Conservation (phyloP, 2,797 vertebrate species). For the Discoglossus pictus region DNA sequence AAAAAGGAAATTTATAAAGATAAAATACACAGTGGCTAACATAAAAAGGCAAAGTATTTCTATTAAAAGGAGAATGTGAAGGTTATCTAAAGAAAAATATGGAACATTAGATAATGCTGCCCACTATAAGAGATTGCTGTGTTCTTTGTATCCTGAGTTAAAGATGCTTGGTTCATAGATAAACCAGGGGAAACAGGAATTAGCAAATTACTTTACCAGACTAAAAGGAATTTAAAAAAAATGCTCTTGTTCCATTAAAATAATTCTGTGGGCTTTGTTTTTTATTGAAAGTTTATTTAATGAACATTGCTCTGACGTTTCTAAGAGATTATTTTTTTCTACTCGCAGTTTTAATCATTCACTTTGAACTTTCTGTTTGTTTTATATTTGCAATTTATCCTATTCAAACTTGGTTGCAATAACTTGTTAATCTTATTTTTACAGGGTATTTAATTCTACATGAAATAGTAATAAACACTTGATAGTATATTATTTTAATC, state of each 20-base stretch:
- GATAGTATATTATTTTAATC: no score
- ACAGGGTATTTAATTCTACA: no score
- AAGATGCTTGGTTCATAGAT: conserved; percentile 20
- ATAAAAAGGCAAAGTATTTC: conserved; percentile 60
- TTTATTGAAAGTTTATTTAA: no score
- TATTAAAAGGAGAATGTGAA: conserved; percentile 56
- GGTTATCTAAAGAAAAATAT: conserved; percentile 75
- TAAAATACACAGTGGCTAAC: conserved; percentile 59
- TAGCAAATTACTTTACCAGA: neutral
- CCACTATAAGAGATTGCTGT: conserved; percentile 48
- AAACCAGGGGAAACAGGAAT: conserved; percentile 21
- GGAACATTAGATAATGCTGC: conserved; percentile 64
- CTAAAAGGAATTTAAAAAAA: neutral
- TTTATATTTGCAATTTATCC: no score
- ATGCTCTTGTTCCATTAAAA: neutral
- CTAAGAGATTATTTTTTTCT: no score
- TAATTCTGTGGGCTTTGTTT: no score
- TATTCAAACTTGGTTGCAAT: no score
- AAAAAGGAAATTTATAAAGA: conserved; percentile 67
- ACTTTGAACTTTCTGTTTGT: no score
- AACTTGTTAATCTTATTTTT: no score
- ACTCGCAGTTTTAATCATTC: no score
- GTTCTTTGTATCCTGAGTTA: conserved; percentile 42
- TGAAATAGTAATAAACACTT: no score
- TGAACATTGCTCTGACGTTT: no score